Evolutionary conservation across 1,140 invertebrate genomes (phyloP).

Genomic region (Drosophila persimilis): DNA sequence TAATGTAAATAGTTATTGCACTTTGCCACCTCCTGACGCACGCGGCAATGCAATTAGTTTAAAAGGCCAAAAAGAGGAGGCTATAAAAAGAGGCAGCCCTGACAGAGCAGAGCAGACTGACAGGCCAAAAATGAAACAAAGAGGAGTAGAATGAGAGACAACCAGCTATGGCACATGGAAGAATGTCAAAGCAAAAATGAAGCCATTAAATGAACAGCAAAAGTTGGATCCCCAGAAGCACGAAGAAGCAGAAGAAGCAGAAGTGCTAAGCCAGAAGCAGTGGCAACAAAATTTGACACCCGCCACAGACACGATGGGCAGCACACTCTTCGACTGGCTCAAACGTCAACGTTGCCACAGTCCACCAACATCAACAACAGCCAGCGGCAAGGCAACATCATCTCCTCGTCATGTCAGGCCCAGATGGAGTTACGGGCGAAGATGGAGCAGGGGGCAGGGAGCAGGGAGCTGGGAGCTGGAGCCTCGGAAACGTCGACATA

Average conservation of each 20-base stretch:
- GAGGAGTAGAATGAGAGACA: background rate
- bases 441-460: slow-evolving; percentile 7
- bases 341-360: slow-evolving; percentile 52
- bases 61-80: slow-evolving; percentile 64
- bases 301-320: slow-evolving; percentile 39
- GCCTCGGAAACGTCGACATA: slow-evolving; percentile 70
- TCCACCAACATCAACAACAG: slow-evolving; percentile 25
- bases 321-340: slow-evolving; percentile 59
- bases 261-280: slow-evolving; percentile 48
- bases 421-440: slow-evolving; percentile 25
- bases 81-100: slow-evolving; percentile 5
- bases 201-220: slow-evolving; percentile 78
- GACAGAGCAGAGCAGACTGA: slow-evolving; percentile 66
- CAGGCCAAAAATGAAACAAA: slow-evolving; percentile 34
- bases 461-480: slow-evolving; percentile 9
- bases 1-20: slow-evolving; percentile 81
- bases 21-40: slow-evolving; percentile 54
- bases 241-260: slow-evolving; percentile 30
- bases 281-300: slow-evolving; percentile 74
- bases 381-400: slow-evolving; percentile 37
- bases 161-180: slow-evolving; percentile 54
- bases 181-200: slow-evolving; percentile 79
- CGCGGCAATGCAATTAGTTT: slow-evolving; percentile 77
- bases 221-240: slow-evolving; percentile 50
- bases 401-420: slow-evolving; percentile 35